Evolutionary conservation across 2,888 invertebrate genomes (phyloP).

Genomic region (Lepidochitona cinerea): DNA sequence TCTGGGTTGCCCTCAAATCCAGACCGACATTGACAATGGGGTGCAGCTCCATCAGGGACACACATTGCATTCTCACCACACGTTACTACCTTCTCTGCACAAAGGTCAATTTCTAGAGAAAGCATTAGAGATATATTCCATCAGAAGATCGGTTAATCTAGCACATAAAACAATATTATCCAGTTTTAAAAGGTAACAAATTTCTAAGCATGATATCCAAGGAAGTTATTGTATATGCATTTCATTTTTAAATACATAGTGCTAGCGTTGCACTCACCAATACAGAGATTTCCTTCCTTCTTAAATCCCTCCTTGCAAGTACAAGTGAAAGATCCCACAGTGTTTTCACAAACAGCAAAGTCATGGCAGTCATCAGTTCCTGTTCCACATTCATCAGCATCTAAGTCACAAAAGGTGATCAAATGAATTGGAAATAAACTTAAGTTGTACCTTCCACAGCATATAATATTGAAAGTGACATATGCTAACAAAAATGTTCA

Average conservation of each 20-base stretch:
- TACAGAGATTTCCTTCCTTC: not conserved
- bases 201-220: no score
- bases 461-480: no score
- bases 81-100: not conserved
- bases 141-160: no score
- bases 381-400: slow-evolving; percentile 1
- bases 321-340: not conserved
- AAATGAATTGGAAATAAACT: not conserved
- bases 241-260: no score
- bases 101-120: not conserved
- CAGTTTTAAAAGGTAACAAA: no score
- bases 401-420: not conserved
- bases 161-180: no score
- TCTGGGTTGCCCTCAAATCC: not conserved
- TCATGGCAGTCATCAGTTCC: not conserved
- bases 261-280: not conserved
- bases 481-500: no score
- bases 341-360: not conserved
- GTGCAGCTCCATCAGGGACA: not conserved
- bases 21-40: not conserved
- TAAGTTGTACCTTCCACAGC: no score
- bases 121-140: no score
- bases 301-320: not conserved
- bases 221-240: no score
- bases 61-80: slow-evolving; percentile 4